Conservation (phyloP, 2,888 invertebrate species). For the Megamerina dolium region DNA sequence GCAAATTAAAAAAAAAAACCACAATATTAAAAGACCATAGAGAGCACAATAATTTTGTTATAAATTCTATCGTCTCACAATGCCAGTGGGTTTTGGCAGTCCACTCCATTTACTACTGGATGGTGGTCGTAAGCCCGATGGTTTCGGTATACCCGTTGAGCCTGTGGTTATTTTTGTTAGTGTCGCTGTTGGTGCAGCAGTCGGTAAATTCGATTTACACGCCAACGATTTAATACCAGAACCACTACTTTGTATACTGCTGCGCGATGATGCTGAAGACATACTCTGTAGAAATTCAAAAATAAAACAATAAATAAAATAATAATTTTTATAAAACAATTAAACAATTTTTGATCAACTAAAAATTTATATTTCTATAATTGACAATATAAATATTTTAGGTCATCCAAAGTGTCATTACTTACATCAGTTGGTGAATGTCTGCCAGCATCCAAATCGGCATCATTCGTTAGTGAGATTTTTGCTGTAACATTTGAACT, state of each 20-base stretch:
- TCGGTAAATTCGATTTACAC: neutral
- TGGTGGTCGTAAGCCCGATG: constrained; percentile 43
- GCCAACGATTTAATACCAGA: constrained; percentile 7
- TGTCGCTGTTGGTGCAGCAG: constrained; percentile 17
- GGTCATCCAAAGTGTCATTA: too few relatives aligned
- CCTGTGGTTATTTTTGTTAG: constrained; percentile 38
- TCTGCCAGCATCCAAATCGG: constrained; percentile 36
- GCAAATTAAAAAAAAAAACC: too few relatives aligned
- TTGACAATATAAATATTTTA: too few relatives aligned
- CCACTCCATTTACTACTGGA: constrained; percentile 43
- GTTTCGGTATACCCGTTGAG: constrained; percentile 42
- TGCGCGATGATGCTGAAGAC: constrained; percentile 45
- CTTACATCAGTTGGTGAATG: constrained; percentile 39
- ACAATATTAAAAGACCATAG: too few relatives aligned
- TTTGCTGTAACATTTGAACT: constrained; percentile 34
- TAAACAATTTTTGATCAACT: neutral
- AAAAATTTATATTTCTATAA: too few relatives aligned
- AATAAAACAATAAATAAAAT: neutral
- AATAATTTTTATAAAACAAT: neutral
- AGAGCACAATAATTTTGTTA: too few relatives aligned
- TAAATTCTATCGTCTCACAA: constrained; percentile 35
- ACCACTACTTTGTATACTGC: constrained; percentile 35
- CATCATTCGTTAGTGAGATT: constrained; percentile 23
- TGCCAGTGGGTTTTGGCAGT: constrained; percentile 40
- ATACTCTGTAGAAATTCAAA: constrained; percentile 34